Evolutionary conservation across 2,113 vertebrate species (phyloP).

Genomic region (Ptyas mucosa): DNA sequence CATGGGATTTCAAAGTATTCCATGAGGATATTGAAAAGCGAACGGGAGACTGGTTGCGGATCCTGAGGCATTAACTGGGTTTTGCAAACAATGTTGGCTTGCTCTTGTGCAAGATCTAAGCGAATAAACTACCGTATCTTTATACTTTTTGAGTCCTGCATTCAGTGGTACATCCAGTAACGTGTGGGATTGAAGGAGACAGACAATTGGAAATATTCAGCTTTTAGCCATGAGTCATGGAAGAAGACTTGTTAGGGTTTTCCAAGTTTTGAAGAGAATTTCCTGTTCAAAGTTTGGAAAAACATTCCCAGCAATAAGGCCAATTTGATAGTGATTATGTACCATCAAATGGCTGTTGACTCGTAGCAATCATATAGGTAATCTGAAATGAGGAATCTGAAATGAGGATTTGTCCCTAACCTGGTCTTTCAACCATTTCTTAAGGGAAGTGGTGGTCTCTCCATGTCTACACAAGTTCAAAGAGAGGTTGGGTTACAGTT

Average conservation of each 20-base stretch:
- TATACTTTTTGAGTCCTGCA: not conserved
- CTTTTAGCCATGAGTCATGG: too few species aligned
- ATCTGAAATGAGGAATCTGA: not conserved
- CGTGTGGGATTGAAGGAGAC: too few species aligned
- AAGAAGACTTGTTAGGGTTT: not conserved
- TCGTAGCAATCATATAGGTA: not conserved
- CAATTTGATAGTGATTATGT: not conserved
- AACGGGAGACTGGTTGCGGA: not conserved
- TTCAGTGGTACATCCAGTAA: too few species aligned
- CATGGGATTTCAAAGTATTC: not conserved
- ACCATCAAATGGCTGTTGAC: too few species aligned
- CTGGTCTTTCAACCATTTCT: not conserved
- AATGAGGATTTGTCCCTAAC: not conserved
- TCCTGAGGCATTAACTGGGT: not conserved
- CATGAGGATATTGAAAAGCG: not conserved
- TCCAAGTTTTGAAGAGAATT: not conserved
- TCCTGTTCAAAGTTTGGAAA: not conserved
- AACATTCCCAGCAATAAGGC: not conserved
- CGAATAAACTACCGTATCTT: not conserved
- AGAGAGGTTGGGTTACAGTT: not conserved
- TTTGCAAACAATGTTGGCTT: not conserved
- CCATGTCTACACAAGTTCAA: not conserved
- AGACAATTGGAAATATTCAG: not conserved
- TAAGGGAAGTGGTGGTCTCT: too few species aligned
- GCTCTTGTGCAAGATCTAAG: not conserved